These are phyloP conservation scores for Pan troglodytes DNA, from an alignment of 2,113 vertebrate species.

Conservation along the genomic window DNA sequence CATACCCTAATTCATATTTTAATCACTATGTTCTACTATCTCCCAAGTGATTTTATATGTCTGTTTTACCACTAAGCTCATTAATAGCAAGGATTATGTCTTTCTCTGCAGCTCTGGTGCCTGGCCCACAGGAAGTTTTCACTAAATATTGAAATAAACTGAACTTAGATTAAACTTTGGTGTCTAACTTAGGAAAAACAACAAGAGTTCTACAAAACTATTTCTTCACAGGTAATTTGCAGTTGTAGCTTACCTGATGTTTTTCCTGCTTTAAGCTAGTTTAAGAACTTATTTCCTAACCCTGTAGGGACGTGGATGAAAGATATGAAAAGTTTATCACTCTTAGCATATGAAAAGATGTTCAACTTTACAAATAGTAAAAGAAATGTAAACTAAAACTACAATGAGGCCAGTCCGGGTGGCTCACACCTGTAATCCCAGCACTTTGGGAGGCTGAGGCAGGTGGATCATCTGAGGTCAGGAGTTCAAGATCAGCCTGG, in stretches of 20 bases:
- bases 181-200: background rate
- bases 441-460: background rate
- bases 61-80: background rate
- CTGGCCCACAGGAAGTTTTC: background rate
- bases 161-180: background rate
- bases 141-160: conserved; percentile 1
- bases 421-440: background rate
- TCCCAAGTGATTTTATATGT: background rate
- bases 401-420: background rate
- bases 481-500: background rate
- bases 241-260: background rate
- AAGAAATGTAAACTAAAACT: background rate
- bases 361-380: background rate
- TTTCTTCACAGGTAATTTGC: background rate
- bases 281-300: background rate
- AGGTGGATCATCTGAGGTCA: background rate
- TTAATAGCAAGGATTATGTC: background rate
- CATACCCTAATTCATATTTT: background rate
- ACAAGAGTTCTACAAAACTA: background rate
- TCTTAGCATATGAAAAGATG: background rate
- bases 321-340: background rate
- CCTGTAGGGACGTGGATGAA: background rate
- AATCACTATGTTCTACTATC: background rate
- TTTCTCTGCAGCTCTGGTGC: background rate
- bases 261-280: background rate